Evolutionary conservation across 2,797 vertebrate genomes (phyloP).

Genomic region (Hybognathus amarus): DNA sequence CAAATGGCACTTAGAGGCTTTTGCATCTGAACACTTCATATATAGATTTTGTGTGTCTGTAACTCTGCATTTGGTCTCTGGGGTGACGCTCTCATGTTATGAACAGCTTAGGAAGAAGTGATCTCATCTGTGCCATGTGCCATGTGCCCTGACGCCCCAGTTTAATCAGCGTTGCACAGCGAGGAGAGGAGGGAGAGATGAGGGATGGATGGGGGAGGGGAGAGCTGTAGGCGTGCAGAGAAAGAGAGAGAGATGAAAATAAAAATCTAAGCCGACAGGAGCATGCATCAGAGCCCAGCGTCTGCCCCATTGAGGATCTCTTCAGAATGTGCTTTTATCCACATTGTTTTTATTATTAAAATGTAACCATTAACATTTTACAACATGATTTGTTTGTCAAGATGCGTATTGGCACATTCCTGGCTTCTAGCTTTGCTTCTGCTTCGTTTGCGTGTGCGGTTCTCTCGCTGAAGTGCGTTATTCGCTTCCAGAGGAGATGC

Average conservation of each 20-base stretch:
- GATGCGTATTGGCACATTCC: not conserved
- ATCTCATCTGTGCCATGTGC: not conserved
- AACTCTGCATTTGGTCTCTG: slow-evolving; percentile 7
- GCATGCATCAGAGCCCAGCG: slow-evolving; percentile 1
- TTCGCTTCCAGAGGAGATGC: slow-evolving; percentile 77
- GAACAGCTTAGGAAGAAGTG: not conserved
- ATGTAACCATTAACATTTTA: not conserved
- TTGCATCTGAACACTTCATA: too few species aligned
- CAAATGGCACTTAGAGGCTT: too few species aligned
- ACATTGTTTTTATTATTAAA: not conserved
- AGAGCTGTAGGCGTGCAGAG: slow-evolving; percentile 51
- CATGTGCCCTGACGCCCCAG: slow-evolving; percentile 10
- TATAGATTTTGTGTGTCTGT: too few species aligned
- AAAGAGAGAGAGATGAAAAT: slow-evolving; percentile 31
- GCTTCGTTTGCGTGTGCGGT: not conserved
- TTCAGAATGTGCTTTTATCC: not conserved
- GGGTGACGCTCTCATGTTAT: slow-evolving; percentile 33
- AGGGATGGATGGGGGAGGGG: slow-evolving; percentile 17
- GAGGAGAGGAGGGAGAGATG: slow-evolving; percentile 7
- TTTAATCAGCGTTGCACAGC: slow-evolving; percentile 22
- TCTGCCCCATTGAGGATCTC: not conserved
- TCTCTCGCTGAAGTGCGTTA: slow-evolving; percentile 73
- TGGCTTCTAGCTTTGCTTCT: not conserved
- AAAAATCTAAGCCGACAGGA: slow-evolving; percentile 14
- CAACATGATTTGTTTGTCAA: slow-evolving; percentile 12